These are phyloP conservation scores for Agrotis segetum DNA, from an alignment of 2,888 invertebrate genomes.

Conservation along the genomic window DNA sequence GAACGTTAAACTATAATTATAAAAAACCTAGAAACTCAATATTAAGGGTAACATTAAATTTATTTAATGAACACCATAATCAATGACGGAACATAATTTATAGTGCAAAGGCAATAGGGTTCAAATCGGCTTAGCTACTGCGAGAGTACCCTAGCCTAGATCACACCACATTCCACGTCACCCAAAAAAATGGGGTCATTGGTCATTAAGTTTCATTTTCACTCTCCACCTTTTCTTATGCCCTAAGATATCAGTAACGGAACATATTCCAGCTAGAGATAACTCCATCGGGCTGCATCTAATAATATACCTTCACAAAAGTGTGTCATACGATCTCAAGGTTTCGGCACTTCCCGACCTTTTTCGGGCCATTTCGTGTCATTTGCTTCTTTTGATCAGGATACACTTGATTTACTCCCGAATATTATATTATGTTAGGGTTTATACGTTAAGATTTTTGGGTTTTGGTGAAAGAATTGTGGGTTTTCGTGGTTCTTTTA, in stretches of 20 bases:
- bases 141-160: not conserved
- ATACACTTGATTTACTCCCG: constrained; percentile 58
- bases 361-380: constrained; percentile 57
- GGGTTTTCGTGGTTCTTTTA: not conserved
- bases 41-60: too few species aligned
- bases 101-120: too few species aligned
- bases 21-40: too few species aligned
- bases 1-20: too few species aligned
- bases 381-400: constrained; percentile 58
- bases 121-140: too few species aligned
- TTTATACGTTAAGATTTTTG: constrained; percentile 1
- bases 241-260: not conserved
- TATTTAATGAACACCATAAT: too few species aligned
- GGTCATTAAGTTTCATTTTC: too few species aligned
- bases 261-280: constrained; percentile 29
- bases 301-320: constrained; percentile 46
- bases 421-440: constrained; percentile 37
- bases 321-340: constrained; percentile 33
- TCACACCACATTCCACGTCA: not conserved
- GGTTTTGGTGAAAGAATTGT: not conserved
- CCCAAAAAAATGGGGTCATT: not conserved
- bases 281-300: constrained; percentile 35
- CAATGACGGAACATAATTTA: too few species aligned
- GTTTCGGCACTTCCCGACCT: constrained; percentile 48
- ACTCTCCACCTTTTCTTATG: not conserved